Base-by-base conservation (phyloP, 2,888 invertebrate genomes). In the Gastrophysa polygoni region DNA sequence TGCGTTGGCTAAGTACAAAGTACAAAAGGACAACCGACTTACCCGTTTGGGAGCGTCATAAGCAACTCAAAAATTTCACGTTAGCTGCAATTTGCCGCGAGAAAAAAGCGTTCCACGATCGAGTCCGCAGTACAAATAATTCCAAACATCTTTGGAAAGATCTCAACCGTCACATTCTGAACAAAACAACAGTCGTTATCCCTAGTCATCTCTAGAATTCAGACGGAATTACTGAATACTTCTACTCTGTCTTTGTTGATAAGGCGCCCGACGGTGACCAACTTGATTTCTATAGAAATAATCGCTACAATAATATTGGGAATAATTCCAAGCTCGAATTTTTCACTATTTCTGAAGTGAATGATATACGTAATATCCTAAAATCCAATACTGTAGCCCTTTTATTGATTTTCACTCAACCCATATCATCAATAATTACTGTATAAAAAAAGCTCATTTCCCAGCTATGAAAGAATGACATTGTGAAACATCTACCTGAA, bases 381-480 rank as follows among this genome's bases (percentile, higher is more conserved):
- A 32, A 32, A 32, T 32, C 32, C 10, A 32, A 17, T 50, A 50
- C 50, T 50, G 50, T 10, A 50, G 50, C 50, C 50, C 50, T 16
- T 50, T 50, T 17, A 24, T 50, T 50, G 29, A 50, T 16, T 50
- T 14, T 29, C 32, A 50, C 50, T 29, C 17, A 50, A 50, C 29
- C 14, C 29, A 50, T 50, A 50, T 28, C 10, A 50, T 50, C 32
- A 50, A n/a, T n/a, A n/a, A 50, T 50, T 29, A 16, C 16, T 50
- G 28, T 32, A 29, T 50, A 17, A 32, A 28, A 50, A 29, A 29
- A 17, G 28, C 50, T 29, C 17, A 50, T 29, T 29, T 50, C 32
- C 50, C 17, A 46, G 8, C 4, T 46, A 32, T 50, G 29, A 32
- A 50, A 50, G 16, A 5, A 29, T 16, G 17, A 16, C 17, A 29